phyloP scores from a whole-genome alignment of 2,888 invertebrate species.

The Erebia palarica region DNA sequence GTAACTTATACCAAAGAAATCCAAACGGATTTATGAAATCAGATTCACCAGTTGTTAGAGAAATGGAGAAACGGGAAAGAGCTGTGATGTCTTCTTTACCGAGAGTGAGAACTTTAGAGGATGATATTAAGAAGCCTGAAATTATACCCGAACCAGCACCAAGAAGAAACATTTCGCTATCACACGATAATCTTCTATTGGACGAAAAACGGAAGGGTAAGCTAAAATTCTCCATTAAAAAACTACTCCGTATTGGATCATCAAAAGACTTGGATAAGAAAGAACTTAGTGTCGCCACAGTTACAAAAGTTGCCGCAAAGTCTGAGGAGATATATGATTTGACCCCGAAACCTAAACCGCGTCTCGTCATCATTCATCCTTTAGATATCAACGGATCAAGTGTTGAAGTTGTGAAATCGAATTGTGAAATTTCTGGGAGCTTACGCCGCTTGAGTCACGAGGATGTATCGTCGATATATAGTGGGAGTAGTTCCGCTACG shows the following conservation, averaged over 20 bases:
- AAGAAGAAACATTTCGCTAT: constrained; percentile 87
- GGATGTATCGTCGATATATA: constrained; percentile 81
- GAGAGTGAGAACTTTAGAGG: constrained; percentile 61
- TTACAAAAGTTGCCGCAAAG: constrained; percentile 77
- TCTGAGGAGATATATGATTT: constrained; percentile 81
- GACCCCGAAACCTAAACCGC: constrained; percentile 86
- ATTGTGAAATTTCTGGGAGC: constrained; percentile 68
- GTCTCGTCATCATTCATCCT: constrained; percentile 94
- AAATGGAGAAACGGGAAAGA: constrained; percentile 89
- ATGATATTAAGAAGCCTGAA: constrained; percentile 62
- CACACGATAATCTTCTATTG: constrained; percentile 86
- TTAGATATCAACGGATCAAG: constrained; percentile 91
- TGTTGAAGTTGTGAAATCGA: constrained; percentile 88
- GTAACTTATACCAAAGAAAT: constrained; percentile 84
- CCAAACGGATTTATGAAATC: constrained; percentile 80
- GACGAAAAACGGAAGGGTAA: constrained; percentile 86
- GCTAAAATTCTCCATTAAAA: constrained; percentile 90
- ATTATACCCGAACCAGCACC: constrained; percentile 85
- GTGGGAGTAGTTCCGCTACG: constrained; percentile 66
- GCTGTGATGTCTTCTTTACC: constrained; percentile 66
- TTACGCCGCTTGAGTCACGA: constrained; percentile 72
- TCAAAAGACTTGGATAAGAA: constrained; percentile 86
- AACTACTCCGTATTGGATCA: constrained; percentile 90
- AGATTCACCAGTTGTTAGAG: constrained; percentile 87
- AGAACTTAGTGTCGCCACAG: constrained; percentile 65